These are phyloP conservation scores for Acomys russatus DNA, from an alignment of 2,797 vertebrate genomes.

Conservation along the genomic window DNA sequence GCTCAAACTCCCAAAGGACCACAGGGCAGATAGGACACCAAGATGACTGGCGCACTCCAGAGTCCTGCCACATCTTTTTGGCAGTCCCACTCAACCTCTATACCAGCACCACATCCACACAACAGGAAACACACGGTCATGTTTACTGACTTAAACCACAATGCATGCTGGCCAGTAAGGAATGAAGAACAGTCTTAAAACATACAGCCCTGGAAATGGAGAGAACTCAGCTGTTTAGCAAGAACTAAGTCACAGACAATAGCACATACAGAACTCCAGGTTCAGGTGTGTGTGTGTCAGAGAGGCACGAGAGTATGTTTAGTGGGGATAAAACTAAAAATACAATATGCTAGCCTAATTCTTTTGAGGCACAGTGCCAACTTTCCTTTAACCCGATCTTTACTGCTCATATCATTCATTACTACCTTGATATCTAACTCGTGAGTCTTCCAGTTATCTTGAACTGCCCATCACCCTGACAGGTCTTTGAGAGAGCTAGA, in stretches of 20 bases:
- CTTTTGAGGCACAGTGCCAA: neutral
- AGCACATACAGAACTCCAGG: conserved; percentile 13
- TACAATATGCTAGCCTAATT: conserved; percentile 43
- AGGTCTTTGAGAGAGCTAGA: conserved; percentile 1
- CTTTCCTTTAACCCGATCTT: conserved; percentile 26
- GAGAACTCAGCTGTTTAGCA: conserved; percentile 40
- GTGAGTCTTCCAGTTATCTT: conserved; percentile 19
- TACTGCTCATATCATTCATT: conserved; percentile 8
- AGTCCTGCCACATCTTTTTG: neutral
- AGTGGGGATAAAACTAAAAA: conserved; percentile 37
- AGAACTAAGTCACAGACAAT: conserved; percentile 19
- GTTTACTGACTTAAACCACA: conserved; percentile 51
- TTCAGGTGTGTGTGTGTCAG: neutral
- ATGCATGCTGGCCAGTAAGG: conserved; percentile 14
- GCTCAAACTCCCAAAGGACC: neutral
- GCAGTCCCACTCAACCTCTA: neutral
- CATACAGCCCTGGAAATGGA: neutral
- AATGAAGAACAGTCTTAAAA: conserved; percentile 47
- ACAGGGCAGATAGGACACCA: neutral
- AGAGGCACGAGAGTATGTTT: neutral
- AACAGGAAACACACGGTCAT: conserved; percentile 1
- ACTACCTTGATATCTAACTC: neutral
- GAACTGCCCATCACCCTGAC: conserved; percentile 8
- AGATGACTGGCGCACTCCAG: neutral
- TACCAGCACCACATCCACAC: neutral